Percentiles rank a stretch among this genome's conserved stretches.
Evolutionary conservation across 23 tunicate genomes (phyloP).

Genomic region (Styela clava): DNA sequence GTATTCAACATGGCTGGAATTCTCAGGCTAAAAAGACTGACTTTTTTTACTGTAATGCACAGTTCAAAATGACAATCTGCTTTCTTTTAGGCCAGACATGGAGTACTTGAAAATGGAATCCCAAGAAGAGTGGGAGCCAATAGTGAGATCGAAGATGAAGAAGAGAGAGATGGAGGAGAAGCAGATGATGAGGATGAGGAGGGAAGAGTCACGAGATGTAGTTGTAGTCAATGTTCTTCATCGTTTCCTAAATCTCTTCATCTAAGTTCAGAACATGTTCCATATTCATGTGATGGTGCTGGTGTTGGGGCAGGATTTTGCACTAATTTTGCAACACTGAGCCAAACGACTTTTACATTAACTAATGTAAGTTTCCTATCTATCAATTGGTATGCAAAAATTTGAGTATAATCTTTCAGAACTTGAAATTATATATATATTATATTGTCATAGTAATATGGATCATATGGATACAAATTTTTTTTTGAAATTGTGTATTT

Average conservation of each 20-base stretch:
- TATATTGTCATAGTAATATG: too few species aligned
- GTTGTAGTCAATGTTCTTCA: conserved; percentile 31
- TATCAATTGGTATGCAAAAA: too few species aligned
- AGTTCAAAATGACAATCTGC: too few species aligned
- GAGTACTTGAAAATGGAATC: not conserved
- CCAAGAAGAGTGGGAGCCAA: not conserved
- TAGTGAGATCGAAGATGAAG: conserved; percentile 22
- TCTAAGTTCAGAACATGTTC: not conserved
- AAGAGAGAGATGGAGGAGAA: conserved; percentile 53
- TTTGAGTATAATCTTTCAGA: too few species aligned
- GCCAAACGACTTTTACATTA: too few species aligned
- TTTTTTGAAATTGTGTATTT: too few species aligned
- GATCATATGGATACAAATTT: too few species aligned
- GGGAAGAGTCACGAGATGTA: conserved; percentile 45
- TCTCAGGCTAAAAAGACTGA: too few species aligned
- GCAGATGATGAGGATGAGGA: conserved; percentile 64
- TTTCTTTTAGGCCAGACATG: not conserved
- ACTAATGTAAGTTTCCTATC: not conserved
- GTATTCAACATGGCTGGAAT: too few species aligned
- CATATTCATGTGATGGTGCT: not conserved
- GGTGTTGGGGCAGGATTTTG: not conserved
- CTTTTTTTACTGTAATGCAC: too few species aligned
- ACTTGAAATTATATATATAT: too few species aligned
- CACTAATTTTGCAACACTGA: not conserved
- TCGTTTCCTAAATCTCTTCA: conserved; percentile 1